Base-by-base conservation (phyloP, 1,140 invertebrate genomes). In the Trissolcus basalis region DNA sequence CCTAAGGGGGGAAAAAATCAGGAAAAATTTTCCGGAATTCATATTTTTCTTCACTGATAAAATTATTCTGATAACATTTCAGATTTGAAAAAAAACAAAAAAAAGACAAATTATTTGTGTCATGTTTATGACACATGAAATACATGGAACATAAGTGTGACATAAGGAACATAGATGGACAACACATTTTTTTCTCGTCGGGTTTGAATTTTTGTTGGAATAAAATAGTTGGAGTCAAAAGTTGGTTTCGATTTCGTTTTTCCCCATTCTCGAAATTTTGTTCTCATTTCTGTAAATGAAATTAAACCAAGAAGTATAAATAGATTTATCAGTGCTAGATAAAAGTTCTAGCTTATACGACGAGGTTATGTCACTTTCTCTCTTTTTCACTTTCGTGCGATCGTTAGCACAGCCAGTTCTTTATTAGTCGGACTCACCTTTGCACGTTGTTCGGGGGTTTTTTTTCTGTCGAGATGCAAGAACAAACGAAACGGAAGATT, bases 301-400 rank as follows among this genome's bases (percentile, higher is more conserved):
- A 64, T 41, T 53, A 60, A 14, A 54, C 12, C 39, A 13, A 14
- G 8, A 27, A 47, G 9, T 65, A 72, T 72, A 64, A 72, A 64
- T 65, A 59, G 53, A 72, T 53, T 72, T 72, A 72, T 72, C 68
- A 59, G 13, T 32, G 12, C 12, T 56, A 63, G 68, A 71, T 71
- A 71, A 56, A 71, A 71, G 33, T 53, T 71, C 68, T 71, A 63
- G 36, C 53, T n/a, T 14, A 35, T 13, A 33, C 47, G 59, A 64
- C 54, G 49, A 58, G 45, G 59, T 54, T 65, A 39, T 51, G 27
- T 72, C 54, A 54, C 60, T 64, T 65, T 72, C 69, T 64, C 54
- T 64, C 56, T 72, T 60, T 65, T 65, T 54, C 48, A 65, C 50
- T 72, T 72, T 54, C 55, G 45, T 60, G 27, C 47, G 49, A 43